Evolutionary conservation across 2,797 vertebrate species (phyloP), one percentile per base, ranked within the genome.

Genomic region (Sciurus vulgaris): DNA sequence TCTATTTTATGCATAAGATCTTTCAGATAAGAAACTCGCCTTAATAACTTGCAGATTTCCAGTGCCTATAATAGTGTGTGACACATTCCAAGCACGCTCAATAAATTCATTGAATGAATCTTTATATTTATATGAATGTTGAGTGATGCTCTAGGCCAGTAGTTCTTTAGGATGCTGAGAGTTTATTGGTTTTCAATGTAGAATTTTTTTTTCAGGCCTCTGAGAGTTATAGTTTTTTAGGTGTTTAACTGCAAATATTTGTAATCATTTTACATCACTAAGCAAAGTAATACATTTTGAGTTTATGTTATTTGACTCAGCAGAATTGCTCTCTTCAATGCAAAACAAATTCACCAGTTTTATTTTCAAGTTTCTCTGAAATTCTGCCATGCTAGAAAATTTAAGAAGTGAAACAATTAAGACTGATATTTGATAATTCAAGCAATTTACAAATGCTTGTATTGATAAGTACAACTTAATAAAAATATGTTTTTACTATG

Each of bases 311-410:
- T 72, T 89, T 95, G 56, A 95, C 51, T 91, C 86, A 74, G 70
- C 5, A 74, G 30, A 47, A 33, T 56, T 87, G 22, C 30, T 86
- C 12, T 89, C 67, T 85, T 79, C 38, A 77, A 70, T 86, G 79
- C 15, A n/a, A 92, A 82, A 82, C 85, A 69, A 47, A 88, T 44
- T 54, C 28, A 87, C 20, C n/a, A 85, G 84, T 87, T 96, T 35
- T 89, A 61, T 87, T 92, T 97, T 97, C 30, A 84, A 83, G 49
- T 90, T 82, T 82, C 26, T 89, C 47, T 95, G 82, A 88, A 81
- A 72, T 88, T 92, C 22, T 69, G 77, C 30, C 73, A 2, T n/a
- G 79, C 49, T 77, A 44, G 54, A 51, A 81, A 54, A 86, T 91
- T 97, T 95, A 89, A 96, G 18, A 89, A 93, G 78, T 76, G 22